Evolutionary conservation across 2,797 vertebrate species (phyloP).

Genomic region (Sebastes iracundus): DNA sequence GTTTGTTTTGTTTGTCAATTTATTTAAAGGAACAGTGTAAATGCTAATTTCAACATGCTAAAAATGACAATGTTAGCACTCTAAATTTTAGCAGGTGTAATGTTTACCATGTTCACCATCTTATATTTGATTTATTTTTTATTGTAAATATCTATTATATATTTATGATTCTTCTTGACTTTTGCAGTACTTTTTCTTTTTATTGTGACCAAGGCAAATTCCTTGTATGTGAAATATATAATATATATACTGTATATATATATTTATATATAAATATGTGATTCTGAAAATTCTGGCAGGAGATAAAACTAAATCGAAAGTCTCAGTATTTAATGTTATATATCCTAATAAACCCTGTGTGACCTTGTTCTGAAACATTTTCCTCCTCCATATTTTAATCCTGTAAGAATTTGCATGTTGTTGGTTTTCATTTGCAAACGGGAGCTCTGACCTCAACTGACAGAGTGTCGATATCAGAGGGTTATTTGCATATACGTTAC

Average conservation of each 20-base stretch:
- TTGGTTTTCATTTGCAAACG: conserved; percentile 24
- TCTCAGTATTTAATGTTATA: not conserved
- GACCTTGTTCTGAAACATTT: not conserved
- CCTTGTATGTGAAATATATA: not conserved
- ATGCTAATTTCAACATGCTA: too few species aligned
- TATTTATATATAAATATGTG: too few species aligned
- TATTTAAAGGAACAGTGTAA: accelerated
- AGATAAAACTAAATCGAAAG: not conserved
- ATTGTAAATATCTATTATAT: not conserved
- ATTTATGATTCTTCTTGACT: not conserved
- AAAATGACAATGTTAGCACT: too few species aligned
- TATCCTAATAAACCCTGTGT: too few species aligned
- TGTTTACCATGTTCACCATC: too few species aligned
- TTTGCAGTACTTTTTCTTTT: not conserved
- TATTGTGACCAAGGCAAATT: not conserved
- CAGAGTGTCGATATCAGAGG: not conserved
- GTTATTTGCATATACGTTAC: conserved; percentile 59
- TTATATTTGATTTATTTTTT: too few species aligned
- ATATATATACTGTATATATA: too few species aligned
- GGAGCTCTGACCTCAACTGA: not conserved
- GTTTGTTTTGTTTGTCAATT: not conserved
- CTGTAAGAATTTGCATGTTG: conserved; percentile 40
- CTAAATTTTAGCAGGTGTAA: too few species aligned
- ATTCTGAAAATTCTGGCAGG: not conserved
- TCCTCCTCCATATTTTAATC: not conserved